Evolutionary conservation across 2,888 invertebrate genomes (phyloP).

Genomic region (Trisateles emortualis): DNA sequence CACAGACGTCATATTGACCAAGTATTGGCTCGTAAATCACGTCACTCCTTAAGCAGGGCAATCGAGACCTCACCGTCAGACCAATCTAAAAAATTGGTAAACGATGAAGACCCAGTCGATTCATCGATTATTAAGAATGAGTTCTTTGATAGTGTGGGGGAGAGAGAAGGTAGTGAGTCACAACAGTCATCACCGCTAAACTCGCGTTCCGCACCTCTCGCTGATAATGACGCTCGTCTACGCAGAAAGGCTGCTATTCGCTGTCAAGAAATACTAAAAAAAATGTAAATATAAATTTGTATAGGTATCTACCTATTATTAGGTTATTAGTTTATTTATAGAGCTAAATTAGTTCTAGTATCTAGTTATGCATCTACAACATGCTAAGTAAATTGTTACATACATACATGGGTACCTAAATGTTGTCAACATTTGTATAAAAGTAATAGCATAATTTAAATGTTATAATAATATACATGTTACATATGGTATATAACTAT

Average conservation of each 20-base stretch:
- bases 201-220: neutral
- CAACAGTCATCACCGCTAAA: neutral
- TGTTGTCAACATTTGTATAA: too few species aligned
- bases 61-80: neutral
- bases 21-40: conserved; percentile 1
- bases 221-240: neutral
- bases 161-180: neutral
- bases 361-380: too few species aligned
- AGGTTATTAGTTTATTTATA: too few species aligned
- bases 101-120: neutral
- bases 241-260: conserved; percentile 8
- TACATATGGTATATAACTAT: too few species aligned
- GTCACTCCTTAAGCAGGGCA: conserved; percentile 7
- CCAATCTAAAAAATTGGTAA: neutral
- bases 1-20: neutral
- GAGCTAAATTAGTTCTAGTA: too few species aligned
- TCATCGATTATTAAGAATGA: neutral
- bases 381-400: too few species aligned
- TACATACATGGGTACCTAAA: too few species aligned
- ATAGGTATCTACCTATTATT: too few species aligned
- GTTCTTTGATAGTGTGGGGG: neutral
- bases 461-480: too few species aligned
- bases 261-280: neutral
- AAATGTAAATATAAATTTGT: neutral
- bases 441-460: too few species aligned